phyloP scores from a whole-genome alignment of 2,888 invertebrate genomes.

The Aelia acuminata region DNA sequence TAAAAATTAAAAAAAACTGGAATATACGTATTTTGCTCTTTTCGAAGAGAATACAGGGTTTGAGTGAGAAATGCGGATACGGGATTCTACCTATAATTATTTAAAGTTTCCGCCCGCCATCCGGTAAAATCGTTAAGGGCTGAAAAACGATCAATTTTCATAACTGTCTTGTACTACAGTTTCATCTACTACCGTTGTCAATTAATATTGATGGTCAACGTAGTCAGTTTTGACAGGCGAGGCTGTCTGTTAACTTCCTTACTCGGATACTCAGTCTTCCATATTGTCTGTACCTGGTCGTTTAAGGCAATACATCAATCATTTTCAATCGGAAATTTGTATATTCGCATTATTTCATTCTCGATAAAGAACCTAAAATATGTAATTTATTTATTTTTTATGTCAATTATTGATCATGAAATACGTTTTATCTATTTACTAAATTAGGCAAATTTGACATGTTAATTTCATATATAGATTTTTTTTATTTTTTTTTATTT shows the following conservation, averaged over 20 bases:
- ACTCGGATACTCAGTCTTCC: slow-evolving; percentile 7
- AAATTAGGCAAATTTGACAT: too few species aligned
- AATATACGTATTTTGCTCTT: not conserved
- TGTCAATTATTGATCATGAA: too few species aligned
- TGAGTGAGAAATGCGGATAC: not conserved
- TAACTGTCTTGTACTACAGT: not conserved
- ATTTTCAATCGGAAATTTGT: not conserved
- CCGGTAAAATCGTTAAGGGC: slow-evolving; percentile 6
- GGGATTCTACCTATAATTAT: not conserved
- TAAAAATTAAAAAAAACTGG: not conserved
- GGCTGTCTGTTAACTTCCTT: not conserved
- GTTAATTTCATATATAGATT: too few species aligned
- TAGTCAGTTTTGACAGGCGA: not conserved
- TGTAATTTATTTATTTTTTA: too few species aligned
- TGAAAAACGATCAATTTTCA: slow-evolving; percentile 23
- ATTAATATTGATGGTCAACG: slow-evolving; percentile 4
- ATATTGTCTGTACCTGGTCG: not conserved
- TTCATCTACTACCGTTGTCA: not conserved
- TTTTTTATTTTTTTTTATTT: too few species aligned
- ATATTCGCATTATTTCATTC: too few species aligned
- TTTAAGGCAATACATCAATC: not conserved
- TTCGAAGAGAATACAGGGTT: not conserved
- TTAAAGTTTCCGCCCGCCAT: not conserved
- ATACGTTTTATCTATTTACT: too few species aligned
- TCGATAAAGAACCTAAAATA: too few species aligned